Evolutionary conservation across 1,140 invertebrate genomes (phyloP).

Genomic region (Whitmania pigra): DNA sequence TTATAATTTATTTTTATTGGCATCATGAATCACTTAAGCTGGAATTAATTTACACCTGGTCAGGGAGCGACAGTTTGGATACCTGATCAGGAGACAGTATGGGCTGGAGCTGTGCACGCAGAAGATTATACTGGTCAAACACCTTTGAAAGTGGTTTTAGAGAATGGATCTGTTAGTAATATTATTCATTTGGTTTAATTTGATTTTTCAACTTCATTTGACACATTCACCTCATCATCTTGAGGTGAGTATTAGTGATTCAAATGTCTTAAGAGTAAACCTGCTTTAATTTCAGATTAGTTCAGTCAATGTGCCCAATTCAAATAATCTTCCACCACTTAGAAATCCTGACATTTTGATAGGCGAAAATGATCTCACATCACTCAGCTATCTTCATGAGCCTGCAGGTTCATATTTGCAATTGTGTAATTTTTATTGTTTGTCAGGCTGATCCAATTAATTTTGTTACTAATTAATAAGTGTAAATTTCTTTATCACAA

Average conservation of each 20-base stretch:
- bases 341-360: slow-evolving; percentile 90
- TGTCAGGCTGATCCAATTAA: no score
- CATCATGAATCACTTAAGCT: no score
- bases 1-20: no score
- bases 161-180: slow-evolving; percentile 50
- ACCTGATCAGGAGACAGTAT: slow-evolving; percentile 68
- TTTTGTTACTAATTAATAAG: neutral
- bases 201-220: neutral
- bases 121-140: slow-evolving; percentile 57
- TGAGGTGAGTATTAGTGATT: neutral
- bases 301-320: slow-evolving; percentile 31
- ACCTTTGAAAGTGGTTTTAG: slow-evolving; percentile 48
- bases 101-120: slow-evolving; percentile 69
- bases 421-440: neutral
- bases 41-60: neutral
- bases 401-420: slow-evolving; percentile 46
- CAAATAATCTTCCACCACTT: slow-evolving; percentile 65
- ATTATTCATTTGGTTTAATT: neutral
- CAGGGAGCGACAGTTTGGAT: slow-evolving; percentile 85
- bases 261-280: neutral
- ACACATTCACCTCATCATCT: no score
- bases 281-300: slow-evolving; percentile 30
- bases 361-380: slow-evolving; percentile 95
- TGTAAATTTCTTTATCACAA: neutral
- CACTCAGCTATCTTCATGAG: slow-evolving; percentile 91